Evolutionary conservation across 2,113 vertebrate species (phyloP), one percentile per base, ranked within the genome.

Genomic region (Thomomys bottae): DNA sequence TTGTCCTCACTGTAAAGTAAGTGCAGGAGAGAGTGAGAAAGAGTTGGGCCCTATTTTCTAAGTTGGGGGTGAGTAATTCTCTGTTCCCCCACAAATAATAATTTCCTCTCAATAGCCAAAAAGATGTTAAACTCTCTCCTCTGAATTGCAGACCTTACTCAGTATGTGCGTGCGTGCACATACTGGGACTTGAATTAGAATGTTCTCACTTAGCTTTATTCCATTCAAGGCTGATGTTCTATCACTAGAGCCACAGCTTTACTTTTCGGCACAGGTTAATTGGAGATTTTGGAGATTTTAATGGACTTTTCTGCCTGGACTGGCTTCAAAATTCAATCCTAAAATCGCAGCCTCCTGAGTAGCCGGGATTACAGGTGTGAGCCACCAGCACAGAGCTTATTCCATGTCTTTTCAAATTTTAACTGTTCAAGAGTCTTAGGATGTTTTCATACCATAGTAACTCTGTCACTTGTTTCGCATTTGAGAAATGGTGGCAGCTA

Each of bases 1-100:
- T 95, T 96, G 96, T 98, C 98, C 88, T 99, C 98, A 90, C 99
- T 99, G 94, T 40, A 95, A 98, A 95, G 89, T 12, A 97, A 97
- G 97, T 6, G 21, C 57, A 87, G 20, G 59, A 90, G 42, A 86
- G 34, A 28, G 83, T 80, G 73, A 90, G 30, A 80, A 71, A 59
- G 54, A 68, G 76, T 75, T n/a, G 36, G 23, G 40, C 8, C 12
- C 23, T 24, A 30, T 64, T 82, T 92, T 76, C 63, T 88, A 24
- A 32, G 30, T 73, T 0, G 6, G 12, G 32, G 95, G 73, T 77
- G 26, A 70, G 66, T 80, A 68, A 20, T 36, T 88, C 70, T 92
- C 45, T 84, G 38, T 8, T 76, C 18, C 36, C 32, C 36, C 71
- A 91, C 42, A 88, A 80, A 38, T 40, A 76, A 40, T 54, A 28